Evolutionary conservation across 2,888 invertebrate genomes (phyloP), one percentile per base, ranked within the genome.

Genomic region (Cosmia trapezina): DNA sequence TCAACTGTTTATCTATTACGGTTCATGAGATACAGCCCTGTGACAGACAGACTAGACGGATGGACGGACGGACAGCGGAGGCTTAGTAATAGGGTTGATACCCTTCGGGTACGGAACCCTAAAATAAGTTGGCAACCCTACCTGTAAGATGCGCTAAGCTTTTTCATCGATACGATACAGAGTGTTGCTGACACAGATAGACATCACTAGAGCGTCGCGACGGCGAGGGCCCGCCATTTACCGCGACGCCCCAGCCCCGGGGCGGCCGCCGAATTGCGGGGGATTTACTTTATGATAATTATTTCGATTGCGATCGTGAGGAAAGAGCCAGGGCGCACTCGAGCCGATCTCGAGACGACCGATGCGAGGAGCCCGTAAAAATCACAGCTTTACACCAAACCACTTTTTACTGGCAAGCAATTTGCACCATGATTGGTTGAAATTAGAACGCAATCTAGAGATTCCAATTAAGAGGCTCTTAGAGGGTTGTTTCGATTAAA

Each of bases 271-370:
- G 94, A 94, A 94, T 94, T 94, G 94, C 91, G 94, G 94, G 94
- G 95, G 94, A 94, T 95, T 94, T 95, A 94, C 94, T 95, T 95
- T 95, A 95, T 95, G 94, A 94, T 95, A 94, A 95, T 95, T 95
- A 95, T 95, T 95, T 94, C 94, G 94, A 95, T 95, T 94, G 95
- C 93, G 93, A 93, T 93, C 94, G 93, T 91, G 90, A 90, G 90
- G 91, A 91, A 93, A 93, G 93, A 92, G 91, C 90, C 90, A 80
- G 89, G 88, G 89, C 89, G 91, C 89, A 89, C 91, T 91, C 89
- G 88, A 91, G 88, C 88, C 88, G 89, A 92, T 92, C 92, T 89
- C 88, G 88, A 91, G 89, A 86, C 88, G 87, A 81, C 87, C 88
- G 89, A 89, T 87, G 88, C 86, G 85, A 89, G 88, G 83, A 87